These are phyloP conservation scores for Acleris sparsana DNA, from an alignment of 2,888 invertebrate genomes.

Conservation along the genomic window DNA sequence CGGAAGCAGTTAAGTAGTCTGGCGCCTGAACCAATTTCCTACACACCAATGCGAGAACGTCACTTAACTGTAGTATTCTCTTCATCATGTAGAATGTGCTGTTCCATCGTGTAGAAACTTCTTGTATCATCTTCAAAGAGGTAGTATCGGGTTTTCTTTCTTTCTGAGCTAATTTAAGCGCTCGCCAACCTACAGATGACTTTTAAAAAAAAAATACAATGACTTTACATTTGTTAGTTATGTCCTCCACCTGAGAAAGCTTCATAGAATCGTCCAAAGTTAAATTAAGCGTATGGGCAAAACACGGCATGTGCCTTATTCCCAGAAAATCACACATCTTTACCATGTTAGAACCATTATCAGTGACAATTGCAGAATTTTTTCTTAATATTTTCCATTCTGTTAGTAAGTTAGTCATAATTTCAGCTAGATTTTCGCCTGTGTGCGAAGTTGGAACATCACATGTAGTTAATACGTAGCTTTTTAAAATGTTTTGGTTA, in stretches of 20 bases:
- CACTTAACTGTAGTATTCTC: constrained; percentile 23
- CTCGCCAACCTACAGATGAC: constrained; percentile 8
- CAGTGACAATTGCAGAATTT: constrained; percentile 14
- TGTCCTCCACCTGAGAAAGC: too few species aligned
- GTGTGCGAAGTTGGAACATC: constrained; percentile 17
- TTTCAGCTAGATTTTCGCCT: constrained; percentile 14
- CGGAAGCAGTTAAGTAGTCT: constrained; percentile 30
- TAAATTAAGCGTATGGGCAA: too few species aligned
- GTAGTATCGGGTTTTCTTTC: constrained; percentile 10
- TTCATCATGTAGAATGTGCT: constrained; percentile 1
- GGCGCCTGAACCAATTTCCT: constrained; percentile 34
- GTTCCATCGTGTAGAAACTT: neutral
- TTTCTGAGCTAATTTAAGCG: constrained; percentile 5
- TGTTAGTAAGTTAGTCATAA: constrained; percentile 8
- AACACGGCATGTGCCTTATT: neutral
- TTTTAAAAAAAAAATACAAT: too few species aligned
- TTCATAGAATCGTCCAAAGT: too few species aligned
- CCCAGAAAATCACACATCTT: constrained; percentile 28
- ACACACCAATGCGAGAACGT: constrained; percentile 35
- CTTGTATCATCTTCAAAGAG: constrained; percentile 5
- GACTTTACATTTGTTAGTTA: too few species aligned
- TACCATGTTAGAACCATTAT: constrained; percentile 22
- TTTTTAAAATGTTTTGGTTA: neutral
- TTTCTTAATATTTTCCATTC: constrained; percentile 12
- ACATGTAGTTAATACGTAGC: constrained; percentile 11